Evolutionary conservation across 2,113 vertebrate species (phyloP), one percentile per base, ranked within the genome.

Genomic region (Cricetomys ansorgei): DNA sequence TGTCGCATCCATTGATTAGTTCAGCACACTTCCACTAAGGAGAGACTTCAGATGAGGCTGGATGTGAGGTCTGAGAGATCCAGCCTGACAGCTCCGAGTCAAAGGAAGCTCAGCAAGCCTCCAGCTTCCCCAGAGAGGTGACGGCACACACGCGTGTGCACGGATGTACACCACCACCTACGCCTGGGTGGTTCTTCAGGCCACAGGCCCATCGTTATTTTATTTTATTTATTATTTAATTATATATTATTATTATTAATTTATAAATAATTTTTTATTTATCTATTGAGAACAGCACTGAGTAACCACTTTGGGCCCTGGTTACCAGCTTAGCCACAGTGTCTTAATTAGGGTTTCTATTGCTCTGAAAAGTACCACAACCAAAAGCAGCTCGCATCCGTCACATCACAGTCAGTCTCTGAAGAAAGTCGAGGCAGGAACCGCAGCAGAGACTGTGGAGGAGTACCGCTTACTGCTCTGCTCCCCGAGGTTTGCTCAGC

Each of bases 241-340:
- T n/a, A n/a, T n/a, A n/a, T n/a, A n/a, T n/a, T n/a, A n/a, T n/a
- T n/a, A n/a, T n/a, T n/a, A n/a, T n/a, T n/a, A n/a, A n/a, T n/a
- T n/a, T n/a, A n/a, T n/a, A n/a, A n/a, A n/a, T n/a, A n/a, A n/a
- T n/a, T n/a, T n/a, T n/a, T n/a, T n/a, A n/a, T n/a, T n/a, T n/a
- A n/a, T n/a, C n/a, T n/a, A n/a, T n/a, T n/a, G n/a, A n/a, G n/a
- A 72, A 27, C 31, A 9, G 0, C 0, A 5, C 12, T 3, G 29
- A 62, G 23, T 34, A 23, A 4, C 25, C 64, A 10, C 12, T 29
- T 3, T 7, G 53, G 57, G 53, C 13, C 43, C 67, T 29, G 31
- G 15, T 9, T 12, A 29, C 50, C n/a, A 2, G 15, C 6, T 69
- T 48, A 0, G 27, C 43, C 55, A 23, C 25, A 17, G 57, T 81